phyloP scores from a whole-genome alignment of 2,113 vertebrate genomes.

The Aphyosemion australe region DNA sequence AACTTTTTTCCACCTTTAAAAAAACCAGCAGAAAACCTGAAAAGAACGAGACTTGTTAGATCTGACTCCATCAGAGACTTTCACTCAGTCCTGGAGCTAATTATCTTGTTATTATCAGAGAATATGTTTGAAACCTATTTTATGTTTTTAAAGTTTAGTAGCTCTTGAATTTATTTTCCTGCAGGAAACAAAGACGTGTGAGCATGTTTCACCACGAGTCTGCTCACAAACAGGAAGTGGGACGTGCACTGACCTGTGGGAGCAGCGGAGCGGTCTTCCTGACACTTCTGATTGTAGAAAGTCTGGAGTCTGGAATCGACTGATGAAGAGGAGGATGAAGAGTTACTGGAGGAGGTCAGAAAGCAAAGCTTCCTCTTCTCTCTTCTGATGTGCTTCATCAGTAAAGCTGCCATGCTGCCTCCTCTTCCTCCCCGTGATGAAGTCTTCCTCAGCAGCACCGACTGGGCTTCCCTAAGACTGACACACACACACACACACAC shows the following conservation, averaged over 20 bases:
- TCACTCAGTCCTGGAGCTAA: too few species aligned
- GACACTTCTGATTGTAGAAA: slow-evolving; percentile 65
- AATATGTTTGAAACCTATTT: too few species aligned
- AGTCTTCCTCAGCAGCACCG: slow-evolving; percentile 73
- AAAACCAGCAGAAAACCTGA: too few species aligned
- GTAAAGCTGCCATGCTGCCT: slow-evolving; percentile 72
- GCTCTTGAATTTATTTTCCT: too few species aligned
- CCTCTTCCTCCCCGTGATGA: slow-evolving; percentile 63
- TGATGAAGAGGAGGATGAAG: background rate
- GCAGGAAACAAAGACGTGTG: background rate
- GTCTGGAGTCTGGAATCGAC: slow-evolving; percentile 41
- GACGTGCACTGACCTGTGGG: slow-evolving; percentile 43
- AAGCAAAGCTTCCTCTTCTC: slow-evolving; percentile 60
- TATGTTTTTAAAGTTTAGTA: too few species aligned
- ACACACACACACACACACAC: background rate
- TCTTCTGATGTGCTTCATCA: slow-evolving; percentile 76
- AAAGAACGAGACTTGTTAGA: too few species aligned
- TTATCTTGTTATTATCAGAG: too few species aligned
- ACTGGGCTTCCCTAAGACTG: slow-evolving; percentile 79
- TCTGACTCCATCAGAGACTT: too few species aligned
- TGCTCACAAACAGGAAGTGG: too few species aligned
- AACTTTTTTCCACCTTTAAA: too few species aligned
- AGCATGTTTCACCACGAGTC: background rate
- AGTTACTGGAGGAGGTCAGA: background rate
- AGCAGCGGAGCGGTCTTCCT: slow-evolving; percentile 44